A percentile compares a stretch with the other conserved stretches of the same genome.
phyloP scores from a whole-genome alignment of 2,888 invertebrate species.

The Amphimallon solstitiale region DNA sequence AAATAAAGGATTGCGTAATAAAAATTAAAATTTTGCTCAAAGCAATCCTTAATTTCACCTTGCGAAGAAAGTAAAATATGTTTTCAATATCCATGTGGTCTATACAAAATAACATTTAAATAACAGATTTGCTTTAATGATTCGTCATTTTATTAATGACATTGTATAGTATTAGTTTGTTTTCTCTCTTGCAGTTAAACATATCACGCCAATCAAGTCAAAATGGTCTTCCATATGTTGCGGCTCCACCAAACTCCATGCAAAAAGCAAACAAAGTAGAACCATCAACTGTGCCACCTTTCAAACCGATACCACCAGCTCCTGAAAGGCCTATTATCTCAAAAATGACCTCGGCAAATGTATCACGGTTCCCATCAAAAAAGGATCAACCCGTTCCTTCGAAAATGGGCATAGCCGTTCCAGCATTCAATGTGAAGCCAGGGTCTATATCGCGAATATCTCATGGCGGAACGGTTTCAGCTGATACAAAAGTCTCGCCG shows the following conservation, averaged over 20 bases:
- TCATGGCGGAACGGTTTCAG: conserved; percentile 50
- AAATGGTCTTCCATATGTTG: neutral
- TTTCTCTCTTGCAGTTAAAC: conserved; percentile 9
- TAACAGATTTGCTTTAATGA: too few species aligned
- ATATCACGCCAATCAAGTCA: neutral
- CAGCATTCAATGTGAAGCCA: conserved; percentile 68
- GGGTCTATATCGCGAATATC: conserved; percentile 69
- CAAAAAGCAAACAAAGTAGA: neutral
- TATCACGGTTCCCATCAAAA: conserved; percentile 61
- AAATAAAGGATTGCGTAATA: too few species aligned
- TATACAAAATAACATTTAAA: too few species aligned
- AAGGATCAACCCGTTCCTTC: conserved; percentile 46
- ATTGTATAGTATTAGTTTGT: too few species aligned
- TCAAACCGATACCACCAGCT: conserved; percentile 80
- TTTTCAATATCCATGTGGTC: too few species aligned
- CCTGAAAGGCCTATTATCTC: conserved; percentile 62
- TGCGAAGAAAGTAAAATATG: too few species aligned
- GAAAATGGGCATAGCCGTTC: conserved; percentile 60
- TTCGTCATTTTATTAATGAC: too few species aligned
- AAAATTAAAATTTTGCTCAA: too few species aligned
- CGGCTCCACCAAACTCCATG: neutral
- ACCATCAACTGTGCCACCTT: conserved; percentile 73
- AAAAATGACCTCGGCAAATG: conserved; percentile 53
- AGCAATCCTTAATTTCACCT: too few species aligned
- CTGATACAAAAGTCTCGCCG: conserved; percentile 49